phyloP scores from a whole-genome alignment of 2,888 invertebrate species.

The Agonopterix arenella region DNA sequence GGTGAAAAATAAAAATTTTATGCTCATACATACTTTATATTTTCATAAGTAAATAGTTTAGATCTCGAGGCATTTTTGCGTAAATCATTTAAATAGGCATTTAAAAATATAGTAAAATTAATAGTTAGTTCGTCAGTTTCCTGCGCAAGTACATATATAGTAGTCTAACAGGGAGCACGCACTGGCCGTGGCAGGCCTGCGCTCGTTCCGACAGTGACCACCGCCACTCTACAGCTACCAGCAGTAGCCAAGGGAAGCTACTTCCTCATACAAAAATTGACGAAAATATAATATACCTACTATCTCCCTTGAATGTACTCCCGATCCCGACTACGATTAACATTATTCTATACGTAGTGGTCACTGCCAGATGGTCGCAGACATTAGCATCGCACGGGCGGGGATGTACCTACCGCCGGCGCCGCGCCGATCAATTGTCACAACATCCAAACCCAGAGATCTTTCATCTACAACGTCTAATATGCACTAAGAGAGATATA shows the following conservation, averaged over 20 bases:
- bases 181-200: not conserved
- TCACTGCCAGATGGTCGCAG: not conserved
- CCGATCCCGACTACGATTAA: no score
- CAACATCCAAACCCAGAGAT: constrained; percentile 36
- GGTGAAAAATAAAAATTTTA: constrained; percentile 38
- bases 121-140: constrained; percentile 2
- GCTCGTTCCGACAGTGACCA: not conserved
- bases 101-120: constrained; percentile 1
- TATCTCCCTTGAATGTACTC: no score
- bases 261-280: not conserved
- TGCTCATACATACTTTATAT: constrained; percentile 34
- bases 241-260: not conserved
- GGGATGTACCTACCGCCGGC: not conserved
- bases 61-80: constrained; percentile 22
- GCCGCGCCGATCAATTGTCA: constrained; percentile 11
- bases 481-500: constrained; percentile 48
- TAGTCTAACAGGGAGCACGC: not conserved
- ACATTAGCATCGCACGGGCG: not conserved
- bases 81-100: constrained; percentile 2
- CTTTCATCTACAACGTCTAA: constrained; percentile 43
- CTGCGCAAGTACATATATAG: not conserved
- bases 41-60: constrained; percentile 32
- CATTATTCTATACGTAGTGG: no score
- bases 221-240: not conserved
- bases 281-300: not conserved